Evolutionary conservation across 2,888 invertebrate species (phyloP).

Genomic region (Eurois occulta): DNA sequence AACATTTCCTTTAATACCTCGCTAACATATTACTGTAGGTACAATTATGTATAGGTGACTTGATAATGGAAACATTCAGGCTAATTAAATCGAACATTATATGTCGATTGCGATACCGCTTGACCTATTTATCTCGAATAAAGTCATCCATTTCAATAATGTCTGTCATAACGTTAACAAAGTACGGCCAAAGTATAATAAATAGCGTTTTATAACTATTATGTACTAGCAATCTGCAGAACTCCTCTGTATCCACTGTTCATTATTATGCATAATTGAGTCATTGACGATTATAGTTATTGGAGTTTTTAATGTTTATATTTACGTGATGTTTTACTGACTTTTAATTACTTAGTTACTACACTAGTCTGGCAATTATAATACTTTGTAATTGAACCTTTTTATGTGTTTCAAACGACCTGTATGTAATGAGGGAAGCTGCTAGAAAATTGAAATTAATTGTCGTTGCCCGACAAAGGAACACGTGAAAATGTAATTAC

Average conservation of each 20-base stretch:
- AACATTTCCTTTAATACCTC: conserved; percentile 46
- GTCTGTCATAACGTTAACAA: conserved; percentile 82
- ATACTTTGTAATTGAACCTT: conserved; percentile 1
- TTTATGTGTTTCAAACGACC: conserved; percentile 26
- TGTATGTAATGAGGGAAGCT: conserved; percentile 32
- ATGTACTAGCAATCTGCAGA: conserved; percentile 66
- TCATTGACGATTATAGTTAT: conserved; percentile 65
- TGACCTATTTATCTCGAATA: conserved; percentile 88
- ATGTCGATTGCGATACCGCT: conserved; percentile 83
- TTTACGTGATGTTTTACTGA: conserved; percentile 57
- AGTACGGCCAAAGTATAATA: conserved; percentile 78
- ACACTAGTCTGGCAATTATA: conserved; percentile 2
- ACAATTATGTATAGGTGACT: conserved; percentile 54
- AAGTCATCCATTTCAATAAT: conserved; percentile 89
- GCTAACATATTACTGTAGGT: conserved; percentile 37
- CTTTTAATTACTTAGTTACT: conserved; percentile 55
- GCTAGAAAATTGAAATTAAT: conserved; percentile 37
- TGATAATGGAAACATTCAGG: conserved; percentile 85
- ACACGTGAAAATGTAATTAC: conserved; percentile 29
- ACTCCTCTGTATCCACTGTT: conserved; percentile 47
- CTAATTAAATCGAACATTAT: conserved; percentile 88
- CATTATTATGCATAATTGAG: conserved; percentile 67
- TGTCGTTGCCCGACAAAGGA: conserved; percentile 16
- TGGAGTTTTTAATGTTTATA: conserved; percentile 65
- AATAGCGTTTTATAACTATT: conserved; percentile 80